Evolutionary conservation across 2,113 vertebrate genomes (phyloP).

Genomic region (Onychostoma macrolepis): DNA sequence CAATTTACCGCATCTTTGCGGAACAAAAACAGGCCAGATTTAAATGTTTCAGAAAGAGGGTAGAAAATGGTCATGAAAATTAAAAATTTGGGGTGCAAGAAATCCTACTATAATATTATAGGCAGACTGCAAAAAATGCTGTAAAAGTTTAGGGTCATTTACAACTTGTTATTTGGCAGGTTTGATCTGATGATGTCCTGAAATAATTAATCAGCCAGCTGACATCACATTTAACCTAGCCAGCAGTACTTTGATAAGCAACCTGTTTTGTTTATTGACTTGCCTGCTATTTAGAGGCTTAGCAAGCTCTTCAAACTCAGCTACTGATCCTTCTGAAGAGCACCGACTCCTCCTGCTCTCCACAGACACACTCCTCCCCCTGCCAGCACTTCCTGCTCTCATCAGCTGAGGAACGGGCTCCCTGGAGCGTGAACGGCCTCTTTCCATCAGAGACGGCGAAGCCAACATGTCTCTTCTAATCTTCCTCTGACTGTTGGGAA

Average conservation of each 20-base stretch:
- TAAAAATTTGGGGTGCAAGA: not conserved
- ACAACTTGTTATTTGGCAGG: not conserved
- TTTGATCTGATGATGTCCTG: not conserved
- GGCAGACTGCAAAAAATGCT: not conserved
- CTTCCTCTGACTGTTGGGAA: conserved; percentile 75
- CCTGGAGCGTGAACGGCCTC: conserved; percentile 71
- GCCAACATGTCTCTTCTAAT: conserved; percentile 74
- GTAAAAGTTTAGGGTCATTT: not conserved
- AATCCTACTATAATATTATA: not conserved
- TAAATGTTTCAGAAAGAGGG: not conserved
- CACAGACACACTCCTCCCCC: conserved; percentile 79
- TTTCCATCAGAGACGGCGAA: conserved; percentile 69
- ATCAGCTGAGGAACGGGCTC: conserved; percentile 57
- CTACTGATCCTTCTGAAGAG: conserved; percentile 83
- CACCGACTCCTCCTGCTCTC: conserved; percentile 84
- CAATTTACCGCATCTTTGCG: not conserved
- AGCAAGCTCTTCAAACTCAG: conserved; percentile 81
- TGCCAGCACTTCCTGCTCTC: conserved; percentile 62
- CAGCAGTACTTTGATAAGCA: not conserved
- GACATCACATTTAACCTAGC: not conserved
- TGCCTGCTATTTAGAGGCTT: conserved; percentile 78
- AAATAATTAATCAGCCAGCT: not conserved
- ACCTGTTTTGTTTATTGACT: not conserved
- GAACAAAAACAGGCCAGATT: not conserved
- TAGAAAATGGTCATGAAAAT: not conserved